phyloP scores from a whole-genome alignment of 2,113 vertebrate species.

The Dicentrarchus labrax region DNA sequence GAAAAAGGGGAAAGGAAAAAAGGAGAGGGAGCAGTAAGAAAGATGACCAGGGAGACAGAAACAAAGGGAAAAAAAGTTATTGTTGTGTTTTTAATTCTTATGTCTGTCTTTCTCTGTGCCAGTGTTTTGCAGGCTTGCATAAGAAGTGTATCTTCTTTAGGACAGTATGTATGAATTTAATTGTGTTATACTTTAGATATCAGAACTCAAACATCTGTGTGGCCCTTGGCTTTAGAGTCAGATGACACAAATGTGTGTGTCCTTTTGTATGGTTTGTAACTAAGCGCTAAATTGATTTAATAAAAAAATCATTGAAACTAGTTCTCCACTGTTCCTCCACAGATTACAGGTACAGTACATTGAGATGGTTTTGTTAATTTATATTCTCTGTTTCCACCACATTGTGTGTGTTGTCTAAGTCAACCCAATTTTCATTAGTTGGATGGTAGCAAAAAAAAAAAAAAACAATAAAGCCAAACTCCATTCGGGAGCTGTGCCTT shows the following conservation, averaged over 20 bases:
- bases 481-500: too few species aligned
- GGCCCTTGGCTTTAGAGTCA: too few species aligned
- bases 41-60: conserved; percentile 36
- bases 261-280: too few species aligned
- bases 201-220: too few species aligned
- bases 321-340: not conserved
- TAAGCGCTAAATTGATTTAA: too few species aligned
- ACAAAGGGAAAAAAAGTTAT: not conserved
- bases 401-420: too few species aligned
- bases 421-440: too few species aligned
- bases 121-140: not conserved
- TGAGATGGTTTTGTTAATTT: too few species aligned
- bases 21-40: conserved; percentile 4
- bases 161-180: not conserved
- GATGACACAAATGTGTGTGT: not conserved
- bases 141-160: not conserved
- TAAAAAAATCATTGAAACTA: not conserved
- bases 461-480: too few species aligned
- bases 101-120: not conserved
- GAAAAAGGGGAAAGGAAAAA: not conserved
- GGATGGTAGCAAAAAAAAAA: too few species aligned
- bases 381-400: too few species aligned
- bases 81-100: conserved; percentile 18
- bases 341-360: not conserved
- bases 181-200: too few species aligned